Evolutionary conservation across 2,113 vertebrate genomes (phyloP).

Genomic region (Sclerurus mexicanus): DNA sequence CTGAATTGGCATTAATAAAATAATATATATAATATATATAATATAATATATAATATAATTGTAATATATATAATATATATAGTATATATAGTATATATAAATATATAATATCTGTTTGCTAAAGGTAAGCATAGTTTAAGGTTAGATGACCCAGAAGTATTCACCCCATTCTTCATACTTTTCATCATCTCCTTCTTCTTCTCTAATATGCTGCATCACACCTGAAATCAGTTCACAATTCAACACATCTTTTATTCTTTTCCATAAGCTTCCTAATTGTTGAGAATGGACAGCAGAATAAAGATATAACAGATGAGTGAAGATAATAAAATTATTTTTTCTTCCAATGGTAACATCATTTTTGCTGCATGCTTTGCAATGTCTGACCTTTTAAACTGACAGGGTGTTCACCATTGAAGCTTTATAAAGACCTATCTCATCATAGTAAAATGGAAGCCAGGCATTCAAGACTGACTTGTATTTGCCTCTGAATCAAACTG

Average conservation of each 20-base stretch:
- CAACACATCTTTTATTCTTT: slow-evolving; percentile 10
- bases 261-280: slow-evolving; percentile 44
- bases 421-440: slow-evolving; percentile 74
- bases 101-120: not conserved
- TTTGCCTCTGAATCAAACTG: slow-evolving; percentile 77
- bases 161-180: not conserved
- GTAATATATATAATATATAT: not conserved
- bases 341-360: slow-evolving; percentile 50
- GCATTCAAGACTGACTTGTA: slow-evolving; percentile 64
- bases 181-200: not conserved
- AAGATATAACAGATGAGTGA: slow-evolving; percentile 61
- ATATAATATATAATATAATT: too few species aligned
- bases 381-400: slow-evolving; percentile 77
- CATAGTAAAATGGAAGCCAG: slow-evolving; percentile 68
- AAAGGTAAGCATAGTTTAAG: not conserved
- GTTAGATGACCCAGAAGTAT: not conserved
- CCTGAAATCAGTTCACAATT: not conserved
- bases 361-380: slow-evolving; percentile 68
- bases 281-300: slow-evolving; percentile 22
- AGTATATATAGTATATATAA: too few species aligned
- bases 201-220: not conserved
- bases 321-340: slow-evolving; percentile 69
- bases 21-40: not conserved
- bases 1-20: not conserved
- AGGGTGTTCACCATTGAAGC: slow-evolving; percentile 64